Base-by-base conservation (phyloP, 1,140 invertebrate genomes). In the Luehdorfia chinensis region DNA sequence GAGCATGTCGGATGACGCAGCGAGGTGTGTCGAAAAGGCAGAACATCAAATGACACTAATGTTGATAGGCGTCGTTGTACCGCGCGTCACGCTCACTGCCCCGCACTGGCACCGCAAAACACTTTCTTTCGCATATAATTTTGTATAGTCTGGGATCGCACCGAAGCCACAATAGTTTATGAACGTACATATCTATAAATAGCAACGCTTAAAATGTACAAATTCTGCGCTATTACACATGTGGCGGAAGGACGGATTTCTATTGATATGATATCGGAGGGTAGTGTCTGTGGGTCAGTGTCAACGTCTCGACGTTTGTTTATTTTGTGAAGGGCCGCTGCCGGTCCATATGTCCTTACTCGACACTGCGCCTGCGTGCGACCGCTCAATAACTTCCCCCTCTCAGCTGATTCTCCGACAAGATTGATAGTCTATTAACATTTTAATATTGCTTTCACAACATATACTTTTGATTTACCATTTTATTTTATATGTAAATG, bases 61-160 rank as follows among this genome's bases (percentile, higher is more conserved):
- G 63, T 54, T 55, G 51, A 53, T 33, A 7, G 44, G 44, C 59
- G 43, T 37, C 61, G 66, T 74, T 59, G 66, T 58, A 61, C 37
- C 43, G 43, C 39, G 41, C 59, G 73, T 80, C 71, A 80, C 73
- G 75, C 73, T 79, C 44, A 58, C 31, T 67, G 66, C 43, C 55
- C 47, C 64, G 61, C 52, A 67, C 64, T 56, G 54, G 41, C 36
- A 61, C 50, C 48, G 47, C 56, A 39, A 54, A 62, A 61, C 69
- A 84, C 79, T 84, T 84, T 84, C 78, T 78, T 80, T 78, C 70
- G 59, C 63, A 72, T 66, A 66, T 66, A 55, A 68, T 64, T 64
- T 61, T 68, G 61, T 70, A 47, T 8, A 45, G n/a, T 39, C 23
- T 46, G 21, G 19, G 32, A 55, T 32, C 28, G 43, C 18, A 31